phyloP scores from a whole-genome alignment of 1,140 invertebrate species.

The Tetragnatha versicolor region DNA sequence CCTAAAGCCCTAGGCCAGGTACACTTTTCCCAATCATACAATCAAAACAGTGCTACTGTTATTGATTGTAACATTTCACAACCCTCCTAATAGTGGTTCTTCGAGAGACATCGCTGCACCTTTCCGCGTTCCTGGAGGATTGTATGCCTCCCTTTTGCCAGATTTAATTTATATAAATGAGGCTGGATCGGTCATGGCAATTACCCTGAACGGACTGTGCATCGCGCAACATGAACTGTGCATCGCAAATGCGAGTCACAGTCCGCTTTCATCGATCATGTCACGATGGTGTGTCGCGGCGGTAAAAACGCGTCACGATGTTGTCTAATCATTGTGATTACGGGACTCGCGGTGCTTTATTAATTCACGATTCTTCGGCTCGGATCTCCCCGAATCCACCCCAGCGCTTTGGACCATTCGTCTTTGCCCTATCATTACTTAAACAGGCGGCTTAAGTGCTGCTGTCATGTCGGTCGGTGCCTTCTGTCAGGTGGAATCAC shows the following conservation, averaged over 20 bases:
- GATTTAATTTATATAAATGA: conserved; percentile 37
- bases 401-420: not conserved
- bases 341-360: not conserved
- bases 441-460: no score
- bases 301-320: conserved; percentile 7
- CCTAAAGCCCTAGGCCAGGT: not conserved
- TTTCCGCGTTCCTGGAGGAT: no score
- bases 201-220: no score
- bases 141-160: not conserved
- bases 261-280: conserved; percentile 42
- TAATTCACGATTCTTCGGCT: conserved; percentile 13
- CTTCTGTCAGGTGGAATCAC: no score
- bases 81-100: conserved; percentile 1
- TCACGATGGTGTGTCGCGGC: conserved; percentile 20
- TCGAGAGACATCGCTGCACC: not conserved
- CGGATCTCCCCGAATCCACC: conserved; percentile 20
- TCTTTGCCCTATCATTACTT: conserved; percentile 6
- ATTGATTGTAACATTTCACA: conserved; percentile 19
- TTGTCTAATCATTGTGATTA: conserved; percentile 31
- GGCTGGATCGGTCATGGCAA: conserved; percentile 22
- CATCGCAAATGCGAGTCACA: conserved; percentile 33
- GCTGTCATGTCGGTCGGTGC: no score
- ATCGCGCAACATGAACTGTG: no score
- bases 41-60: conserved; percentile 18
- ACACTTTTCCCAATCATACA: conserved; percentile 9